Evolutionary conservation across 1,140 invertebrate species (phyloP), one percentile per base, ranked within the genome.

Genomic region (Hycleus cichorii): DNA sequence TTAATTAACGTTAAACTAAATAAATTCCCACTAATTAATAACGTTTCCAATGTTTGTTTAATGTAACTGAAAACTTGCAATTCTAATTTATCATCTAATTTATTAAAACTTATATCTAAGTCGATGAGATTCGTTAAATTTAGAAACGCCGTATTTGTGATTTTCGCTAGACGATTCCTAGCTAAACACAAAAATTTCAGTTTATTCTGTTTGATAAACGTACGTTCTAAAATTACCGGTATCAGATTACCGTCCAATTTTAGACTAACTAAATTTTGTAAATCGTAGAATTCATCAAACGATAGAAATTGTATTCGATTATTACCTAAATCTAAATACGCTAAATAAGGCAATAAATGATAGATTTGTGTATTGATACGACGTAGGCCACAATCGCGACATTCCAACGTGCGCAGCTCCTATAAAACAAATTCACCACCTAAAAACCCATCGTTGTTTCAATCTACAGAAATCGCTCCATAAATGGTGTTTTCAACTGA

Each of bases 221-320:
- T 86, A 61, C 83, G 77, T 69, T 90, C 87, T 24, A 86, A 76
- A 39, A 89, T 77, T 3, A 88, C 85, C 3, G 87, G 85, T 47
- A 91, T 72, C 68, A 86, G 81, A 75, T 91, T 92, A 27, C 87
- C 87, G 65, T 90, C 86, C 59, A 91, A 75, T 64, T 78, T 76
- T 46, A 92, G 76, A 63, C 79, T 80, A 64, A 81, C 81, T 40
- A 92, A 74, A 58, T 80, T 80, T 65, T 81, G 82, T 54, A 89
- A 75, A 67, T 85, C 83, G 56, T 78, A 78, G 65, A 89, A 88
- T 67, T 87, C 85, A 65, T 90, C 88, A 12, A 83, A 75, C 59
- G 82, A 81, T 46, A 92, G 73, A 73, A 88, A 88, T 72, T 87
- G 86, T 64, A 92, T 86, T 60, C 81, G 72, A 68, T 92, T 92